Conservation (phyloP, 2,113 vertebrate genomes). For the Coturnix japonica region DNA sequence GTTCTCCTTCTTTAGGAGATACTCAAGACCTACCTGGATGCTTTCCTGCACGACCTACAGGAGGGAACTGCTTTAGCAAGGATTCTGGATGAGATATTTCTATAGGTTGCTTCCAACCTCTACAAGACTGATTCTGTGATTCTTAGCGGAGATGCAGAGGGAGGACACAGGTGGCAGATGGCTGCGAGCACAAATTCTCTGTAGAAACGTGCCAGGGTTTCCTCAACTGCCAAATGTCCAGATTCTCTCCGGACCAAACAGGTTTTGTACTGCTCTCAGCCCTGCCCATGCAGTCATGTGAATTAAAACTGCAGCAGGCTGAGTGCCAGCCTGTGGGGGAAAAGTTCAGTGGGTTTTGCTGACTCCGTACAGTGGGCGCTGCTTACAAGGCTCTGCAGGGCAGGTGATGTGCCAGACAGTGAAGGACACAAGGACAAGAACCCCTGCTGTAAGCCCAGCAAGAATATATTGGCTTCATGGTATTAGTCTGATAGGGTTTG, state of each 20-base stretch:
- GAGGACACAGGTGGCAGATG: neutral
- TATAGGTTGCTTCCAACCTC: too few relatives aligned
- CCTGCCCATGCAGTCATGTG: rapidly evolving
- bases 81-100: too few relatives aligned
- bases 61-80: too few relatives aligned
- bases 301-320: neutral
- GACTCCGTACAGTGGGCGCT: neutral
- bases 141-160: rapidly evolving
- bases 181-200: neutral
- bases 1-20: too few relatives aligned
- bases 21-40: too few relatives aligned
- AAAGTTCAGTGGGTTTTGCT: neutral
- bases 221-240: neutral
- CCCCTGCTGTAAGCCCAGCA: neutral
- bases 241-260: rapidly evolving
- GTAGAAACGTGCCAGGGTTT: neutral
- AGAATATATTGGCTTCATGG: rapidly evolving
- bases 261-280: neutral
- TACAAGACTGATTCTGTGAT: neutral
- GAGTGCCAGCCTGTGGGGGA: neutral
- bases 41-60: too few relatives aligned
- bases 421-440: neutral
- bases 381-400: neutral
- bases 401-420: rapidly evolving
- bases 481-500: neutral